Evolutionary conservation across 2,888 invertebrate species (phyloP).

Genomic region (Dione vanillae): DNA sequence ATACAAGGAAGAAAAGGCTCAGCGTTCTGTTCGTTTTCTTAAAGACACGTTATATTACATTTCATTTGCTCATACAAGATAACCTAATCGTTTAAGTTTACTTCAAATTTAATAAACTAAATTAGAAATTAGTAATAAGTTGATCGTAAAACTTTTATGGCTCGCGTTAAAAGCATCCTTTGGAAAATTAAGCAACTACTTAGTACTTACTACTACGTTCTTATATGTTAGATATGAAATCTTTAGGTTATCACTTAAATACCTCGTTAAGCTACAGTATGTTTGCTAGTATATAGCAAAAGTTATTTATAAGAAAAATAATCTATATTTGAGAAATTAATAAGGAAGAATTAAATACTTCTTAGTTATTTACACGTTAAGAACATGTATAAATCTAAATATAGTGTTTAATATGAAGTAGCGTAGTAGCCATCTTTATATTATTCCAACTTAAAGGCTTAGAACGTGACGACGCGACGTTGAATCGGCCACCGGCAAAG

Average conservation of each 20-base stretch:
- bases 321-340: too few species aligned
- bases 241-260: background rate
- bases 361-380: too few species aligned
- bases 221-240: too few species aligned
- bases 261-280: too few species aligned
- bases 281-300: background rate
- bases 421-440: background rate
- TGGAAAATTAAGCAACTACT: conserved; percentile 14
- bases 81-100: conserved; percentile 39
- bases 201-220: too few species aligned
- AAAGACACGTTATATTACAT: conserved; percentile 20
- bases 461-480: conserved; percentile 39
- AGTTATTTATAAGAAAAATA: background rate
- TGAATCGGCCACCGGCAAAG: conserved; percentile 45
- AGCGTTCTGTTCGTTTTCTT: background rate
- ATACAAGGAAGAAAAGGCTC: background rate
- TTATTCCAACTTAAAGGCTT: background rate
- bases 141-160: conserved; percentile 44
- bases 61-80: conserved; percentile 36
- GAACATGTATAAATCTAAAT: background rate
- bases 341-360: too few species aligned
- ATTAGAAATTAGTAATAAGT: conserved; percentile 40
- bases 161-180: conserved; percentile 23
- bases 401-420: background rate
- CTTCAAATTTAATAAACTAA: conserved; percentile 37